Evolutionary conservation across 2,888 invertebrate genomes (phyloP), one percentile per base, ranked within the genome.

Genomic region (Drosophila algonquin): DNA sequence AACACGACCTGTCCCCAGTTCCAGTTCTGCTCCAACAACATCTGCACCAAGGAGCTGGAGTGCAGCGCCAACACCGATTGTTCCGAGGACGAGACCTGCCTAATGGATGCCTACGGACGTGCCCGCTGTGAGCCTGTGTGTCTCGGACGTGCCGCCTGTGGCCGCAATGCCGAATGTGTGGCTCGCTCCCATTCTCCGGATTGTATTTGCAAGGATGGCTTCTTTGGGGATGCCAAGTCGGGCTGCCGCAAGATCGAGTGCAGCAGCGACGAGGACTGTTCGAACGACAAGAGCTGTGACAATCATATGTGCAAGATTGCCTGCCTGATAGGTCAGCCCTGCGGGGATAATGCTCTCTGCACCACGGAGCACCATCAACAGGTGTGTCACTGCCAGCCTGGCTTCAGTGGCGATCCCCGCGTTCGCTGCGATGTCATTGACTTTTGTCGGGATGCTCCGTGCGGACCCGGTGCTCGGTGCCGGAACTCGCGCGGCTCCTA

Each of bases 221-320:
- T 94, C 92, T 95, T 95, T 79, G 97, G 97, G 6, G 96, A 97
- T 89, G 96, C 96, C 44, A 94, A 95, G 88, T 93, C 95, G 73
- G 97, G 96, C 40, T 98, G 98, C 89, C 95, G 95, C 80, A 95
- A 94, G 79, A 95, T 96, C 67, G 96, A 97, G 93, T 98, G 97
- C 86, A 93, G 93, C 63, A 90, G 89, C 0, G 94, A 96, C 85
- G 93, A 93, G 0, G 95, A 97, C 64, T 98, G 97, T 87, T 94
- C 95, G 0, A 95, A 95, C 56, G 97, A 97, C 89, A 97, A 97
- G 92, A 93, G 96, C 53, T 98, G 98, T 84, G 95, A 97, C 75
- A 94, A 95, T 71, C 95, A 95, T 89, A 95, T 95, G 93, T 98
- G 98, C 90, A 96, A 97, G 93, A 96, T 97, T 71, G 96, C 97